phyloP scores from a whole-genome alignment of 2,888 invertebrate species.

The Pseudococcus viburni region DNA sequence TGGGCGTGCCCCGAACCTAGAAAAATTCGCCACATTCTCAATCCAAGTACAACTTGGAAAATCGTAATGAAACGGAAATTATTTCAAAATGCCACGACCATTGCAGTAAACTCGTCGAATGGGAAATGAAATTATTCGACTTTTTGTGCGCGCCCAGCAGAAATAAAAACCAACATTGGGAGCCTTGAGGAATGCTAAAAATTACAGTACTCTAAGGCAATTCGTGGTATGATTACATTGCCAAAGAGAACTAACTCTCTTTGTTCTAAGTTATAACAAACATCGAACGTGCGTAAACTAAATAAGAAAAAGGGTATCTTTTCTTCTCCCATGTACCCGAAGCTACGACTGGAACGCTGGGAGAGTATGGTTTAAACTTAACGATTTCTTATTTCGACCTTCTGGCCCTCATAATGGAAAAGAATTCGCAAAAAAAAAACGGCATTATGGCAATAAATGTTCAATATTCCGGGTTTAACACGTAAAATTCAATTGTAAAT shows the following conservation, averaged over 20 bases:
- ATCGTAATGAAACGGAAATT: slow-evolving; percentile 28
- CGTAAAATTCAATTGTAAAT: slow-evolving; percentile 36
- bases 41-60: neutral
- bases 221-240: slow-evolving; percentile 58
- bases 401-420: slow-evolving; percentile 19
- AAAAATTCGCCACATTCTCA: neutral
- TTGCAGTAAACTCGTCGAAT: neutral
- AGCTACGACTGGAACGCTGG: too few species aligned
- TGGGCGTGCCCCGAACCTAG: neutral
- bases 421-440: neutral
- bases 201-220: slow-evolving; percentile 43
- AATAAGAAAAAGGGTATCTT: slow-evolving; percentile 55
- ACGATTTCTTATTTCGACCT: slow-evolving; percentile 35
- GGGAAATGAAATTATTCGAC: slow-evolving; percentile 27
- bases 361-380: neutral
- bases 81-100: neutral
- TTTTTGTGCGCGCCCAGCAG: slow-evolving; percentile 27
- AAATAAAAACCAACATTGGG: slow-evolving; percentile 30
- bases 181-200: slow-evolving; percentile 50
- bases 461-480: neutral
- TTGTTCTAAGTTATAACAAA: slow-evolving; percentile 60
- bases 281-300: slow-evolving; percentile 63
- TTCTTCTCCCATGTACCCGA: neutral
- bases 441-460: neutral
- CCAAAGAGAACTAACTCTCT: slow-evolving; percentile 49